A percentile compares a stretch with the other conserved stretches of the same genome.
These are phyloP conservation scores for Lampris megalopsis DNA, from an alignment of 2,113 vertebrate species.

Conservation along the genomic window DNA sequence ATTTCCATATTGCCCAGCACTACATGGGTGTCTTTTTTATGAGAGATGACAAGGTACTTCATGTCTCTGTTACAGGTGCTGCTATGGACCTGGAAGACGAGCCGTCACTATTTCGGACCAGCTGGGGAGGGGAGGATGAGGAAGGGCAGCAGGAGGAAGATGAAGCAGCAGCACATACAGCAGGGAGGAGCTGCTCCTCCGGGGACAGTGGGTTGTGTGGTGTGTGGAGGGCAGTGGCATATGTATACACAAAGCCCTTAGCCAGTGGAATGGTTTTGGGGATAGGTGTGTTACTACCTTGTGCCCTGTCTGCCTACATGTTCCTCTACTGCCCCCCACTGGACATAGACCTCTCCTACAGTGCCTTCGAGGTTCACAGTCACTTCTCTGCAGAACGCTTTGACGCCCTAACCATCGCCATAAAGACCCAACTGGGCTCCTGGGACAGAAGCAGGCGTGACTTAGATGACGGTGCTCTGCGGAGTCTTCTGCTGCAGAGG, in stretches of 20 bases:
- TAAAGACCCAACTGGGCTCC: slow-evolving; percentile 94
- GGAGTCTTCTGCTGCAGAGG: slow-evolving; percentile 87
- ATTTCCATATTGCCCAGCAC: too few species aligned
- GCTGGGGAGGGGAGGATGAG: slow-evolving; percentile 85
- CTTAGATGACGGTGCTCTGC: slow-evolving; percentile 85
- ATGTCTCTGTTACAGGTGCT: slow-evolving; percentile 65
- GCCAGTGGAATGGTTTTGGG: slow-evolving; percentile 87
- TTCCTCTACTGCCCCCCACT: slow-evolving; percentile 92
- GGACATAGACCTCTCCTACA: slow-evolving; percentile 98
- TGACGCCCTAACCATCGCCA: slow-evolving; percentile 90
- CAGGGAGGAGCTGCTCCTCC: slow-evolving; percentile 52
- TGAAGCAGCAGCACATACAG: slow-evolving; percentile 61
- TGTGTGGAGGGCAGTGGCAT: slow-evolving; percentile 90
- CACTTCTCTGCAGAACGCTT: slow-evolving; percentile 95
- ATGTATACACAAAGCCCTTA: slow-evolving; percentile 91
- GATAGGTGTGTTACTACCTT: slow-evolving; percentile 87
- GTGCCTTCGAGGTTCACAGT: slow-evolving; percentile 96
- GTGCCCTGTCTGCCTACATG: slow-evolving; percentile 89
- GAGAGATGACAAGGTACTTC: slow-evolving; percentile 45
- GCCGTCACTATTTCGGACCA: slow-evolving; percentile 86
- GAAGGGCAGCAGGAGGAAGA: slow-evolving; percentile 82
- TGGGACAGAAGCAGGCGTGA: slow-evolving; percentile 93
- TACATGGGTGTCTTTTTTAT: slow-evolving; percentile 6
- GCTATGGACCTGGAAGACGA: slow-evolving; percentile 93
- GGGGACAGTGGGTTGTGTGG: slow-evolving; percentile 67